phyloP scores from a whole-genome alignment of 2,113 vertebrate species.

The Percopsis transmontana region DNA sequence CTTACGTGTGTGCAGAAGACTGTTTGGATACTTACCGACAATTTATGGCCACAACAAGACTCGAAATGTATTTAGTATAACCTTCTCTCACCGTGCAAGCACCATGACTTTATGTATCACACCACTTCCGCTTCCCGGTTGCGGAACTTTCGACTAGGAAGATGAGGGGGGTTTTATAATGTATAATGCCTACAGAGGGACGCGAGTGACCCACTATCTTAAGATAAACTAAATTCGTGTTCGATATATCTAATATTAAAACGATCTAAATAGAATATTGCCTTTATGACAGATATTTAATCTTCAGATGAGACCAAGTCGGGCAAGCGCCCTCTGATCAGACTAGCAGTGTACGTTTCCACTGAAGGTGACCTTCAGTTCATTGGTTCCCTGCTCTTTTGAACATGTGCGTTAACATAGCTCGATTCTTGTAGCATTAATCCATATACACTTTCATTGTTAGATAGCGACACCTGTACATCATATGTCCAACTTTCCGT shows the following conservation, averaged over 20 bases:
- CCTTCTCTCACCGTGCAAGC: slow-evolving; percentile 73
- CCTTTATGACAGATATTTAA: accelerated
- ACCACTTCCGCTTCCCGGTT: slow-evolving; percentile 81
- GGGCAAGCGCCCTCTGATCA: slow-evolving; percentile 20
- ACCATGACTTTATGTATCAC: slow-evolving; percentile 63
- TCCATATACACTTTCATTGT: no score
- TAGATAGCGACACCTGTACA: neutral
- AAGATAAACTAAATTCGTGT: neutral
- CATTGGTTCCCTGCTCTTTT: slow-evolving; percentile 43
- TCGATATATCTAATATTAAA: accelerated
- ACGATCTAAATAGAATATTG: neutral
- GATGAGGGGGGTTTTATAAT: neutral
- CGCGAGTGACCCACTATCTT: no score
- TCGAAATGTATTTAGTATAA: slow-evolving; percentile 66
- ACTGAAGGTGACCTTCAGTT: slow-evolving; percentile 86
- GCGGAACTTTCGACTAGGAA: slow-evolving; percentile 38
- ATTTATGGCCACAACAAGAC: neutral
- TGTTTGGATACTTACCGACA: slow-evolving; percentile 66
- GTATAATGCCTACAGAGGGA: no score
- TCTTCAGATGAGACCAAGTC: accelerated
- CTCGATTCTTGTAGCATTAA: neutral
- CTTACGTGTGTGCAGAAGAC: neutral
- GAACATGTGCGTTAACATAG: slow-evolving; percentile 65
- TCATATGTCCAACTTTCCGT: neutral
- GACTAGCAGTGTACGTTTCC: slow-evolving; percentile 59